Evolutionary conservation across 1,140 invertebrate genomes (phyloP).

Genomic region (Conopomorpha cramerella): DNA sequence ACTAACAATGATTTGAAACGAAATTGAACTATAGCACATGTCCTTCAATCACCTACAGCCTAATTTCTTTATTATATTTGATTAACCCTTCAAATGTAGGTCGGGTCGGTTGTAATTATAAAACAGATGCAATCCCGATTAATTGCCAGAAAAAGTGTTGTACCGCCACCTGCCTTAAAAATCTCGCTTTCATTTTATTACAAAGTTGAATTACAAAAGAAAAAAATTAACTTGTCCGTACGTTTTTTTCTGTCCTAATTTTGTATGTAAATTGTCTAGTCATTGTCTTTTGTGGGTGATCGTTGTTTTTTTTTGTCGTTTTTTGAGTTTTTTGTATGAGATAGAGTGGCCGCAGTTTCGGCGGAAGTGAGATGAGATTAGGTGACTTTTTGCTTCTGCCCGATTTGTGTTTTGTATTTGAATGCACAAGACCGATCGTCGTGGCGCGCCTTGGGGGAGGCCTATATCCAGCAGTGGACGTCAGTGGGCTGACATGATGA

Average conservation of each 20-base stretch:
- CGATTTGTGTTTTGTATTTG: no score
- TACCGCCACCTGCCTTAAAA: constrained; percentile 29
- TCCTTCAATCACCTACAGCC: constrained; percentile 14
- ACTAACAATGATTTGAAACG: no score
- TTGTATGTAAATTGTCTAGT: constrained; percentile 45
- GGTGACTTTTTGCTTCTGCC: constrained; percentile 13
- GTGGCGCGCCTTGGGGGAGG: no score
- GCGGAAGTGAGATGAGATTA: constrained; percentile 29
- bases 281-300: constrained; percentile 30
- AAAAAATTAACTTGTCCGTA: neutral
- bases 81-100: constrained; percentile 41
- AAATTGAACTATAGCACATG: constrained; percentile 27
- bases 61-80: constrained; percentile 56
- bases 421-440: no score
- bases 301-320: no score
- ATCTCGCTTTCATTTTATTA: constrained; percentile 35
- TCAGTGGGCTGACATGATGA: no score
- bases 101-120: constrained; percentile 25
- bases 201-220: constrained; percentile 6
- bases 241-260: constrained; percentile 23
- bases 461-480: no score
- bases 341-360: constrained; percentile 2
- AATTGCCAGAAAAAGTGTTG: constrained; percentile 42
- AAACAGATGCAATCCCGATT: constrained; percentile 46
- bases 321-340: no score